Evolutionary conservation across 2,113 vertebrate species (phyloP), one percentile per base, ranked within the genome.

Genomic region (Butastur rufipennis): DNA sequence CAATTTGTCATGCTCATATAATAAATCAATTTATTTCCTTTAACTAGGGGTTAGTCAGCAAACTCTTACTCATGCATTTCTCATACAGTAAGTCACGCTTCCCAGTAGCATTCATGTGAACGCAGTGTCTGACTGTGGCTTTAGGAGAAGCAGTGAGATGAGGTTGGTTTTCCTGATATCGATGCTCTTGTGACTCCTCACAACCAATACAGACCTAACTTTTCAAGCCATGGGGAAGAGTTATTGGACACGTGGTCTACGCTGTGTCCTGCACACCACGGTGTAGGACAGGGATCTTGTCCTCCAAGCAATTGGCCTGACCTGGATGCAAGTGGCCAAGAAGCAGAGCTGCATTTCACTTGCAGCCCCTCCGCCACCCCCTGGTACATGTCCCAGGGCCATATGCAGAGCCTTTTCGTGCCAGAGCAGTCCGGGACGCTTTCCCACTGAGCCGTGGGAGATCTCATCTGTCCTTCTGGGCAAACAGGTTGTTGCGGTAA

Each of bases 11-110:
- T 31, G 88, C 80, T 88, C 10, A 0, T 81, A 9, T 40, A 85
- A 90, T 80, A 96, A 95, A 93, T 96, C 86, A 86, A 73, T 95
- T 93, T 91, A 38, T 95, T 95, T 53, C 81, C 74, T 94, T 88
- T 71, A 85, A 45, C 56, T 8, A 26, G 45, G 66, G 52, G 70
- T 95, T 95, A 96, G 95, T 95, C 95, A 96, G 95, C 93, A 93
- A 91, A 91, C 87, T 72, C 81, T 93, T 83, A 75, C 91, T 96
- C 89, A 91, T 15, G 25, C 25, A 6, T 79, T 84, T 91, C 81
- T 89, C 21, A 6, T 16, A 27, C 58, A 66, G 31, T 38, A 48
- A 70, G 36, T 56, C 61, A 43, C 52, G 20, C 61, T 85, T 93
- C 81, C 75, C 16, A 11, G 73, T 71, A 67, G 83, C 34, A 22